Percentiles rank a stretch among this genome's conserved stretches.
Conservation (phyloP, 2,797 vertebrate genomes). For the Gymnoscopelus braueri region DNA sequence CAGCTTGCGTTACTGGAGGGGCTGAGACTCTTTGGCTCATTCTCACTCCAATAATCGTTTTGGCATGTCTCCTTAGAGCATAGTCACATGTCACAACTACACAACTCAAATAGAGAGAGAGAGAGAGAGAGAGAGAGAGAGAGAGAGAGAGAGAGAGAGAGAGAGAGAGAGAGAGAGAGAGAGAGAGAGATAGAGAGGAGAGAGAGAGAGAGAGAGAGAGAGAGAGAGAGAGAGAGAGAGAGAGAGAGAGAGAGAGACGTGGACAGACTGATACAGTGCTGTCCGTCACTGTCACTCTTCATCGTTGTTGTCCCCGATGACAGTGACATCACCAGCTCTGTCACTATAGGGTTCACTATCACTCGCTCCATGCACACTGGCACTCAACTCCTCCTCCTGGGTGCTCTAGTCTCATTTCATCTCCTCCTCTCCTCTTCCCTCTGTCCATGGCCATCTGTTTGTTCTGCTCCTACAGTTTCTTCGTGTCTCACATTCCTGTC, state of each 20-base stretch:
- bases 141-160: background rate
- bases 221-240: conserved; percentile 12
- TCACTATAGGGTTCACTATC: conserved; percentile 71
- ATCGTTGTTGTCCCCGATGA: conserved; percentile 59
- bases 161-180: conserved; percentile 23
- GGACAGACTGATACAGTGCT: conserved; percentile 20
- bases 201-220: conserved; percentile 30
- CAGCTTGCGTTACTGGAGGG: conserved; percentile 49
- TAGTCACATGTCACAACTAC: conserved; percentile 76
- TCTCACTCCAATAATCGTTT: conserved; percentile 74
- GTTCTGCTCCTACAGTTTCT: conserved; percentile 31
- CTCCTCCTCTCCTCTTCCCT: conserved; percentile 28
- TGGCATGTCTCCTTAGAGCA: conserved; percentile 75
- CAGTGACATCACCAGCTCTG: conserved; percentile 75
- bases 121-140: conserved; percentile 12
- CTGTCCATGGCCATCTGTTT: conserved; percentile 35
- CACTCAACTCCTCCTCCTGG: conserved; percentile 33
- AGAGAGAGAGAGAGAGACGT: background rate
- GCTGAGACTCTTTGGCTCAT: conserved; percentile 66
- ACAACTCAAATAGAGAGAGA: conserved; percentile 59
- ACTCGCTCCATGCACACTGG: conserved; percentile 47
- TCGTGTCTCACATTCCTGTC: conserved; percentile 16
- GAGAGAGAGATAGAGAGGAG: conserved; percentile 23
- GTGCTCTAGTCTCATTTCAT: conserved; percentile 39
- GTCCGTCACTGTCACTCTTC: conserved; percentile 68